phyloP scores from a whole-genome alignment of 2,797 vertebrate genomes.

The Phyllotis vaccarum region DNA sequence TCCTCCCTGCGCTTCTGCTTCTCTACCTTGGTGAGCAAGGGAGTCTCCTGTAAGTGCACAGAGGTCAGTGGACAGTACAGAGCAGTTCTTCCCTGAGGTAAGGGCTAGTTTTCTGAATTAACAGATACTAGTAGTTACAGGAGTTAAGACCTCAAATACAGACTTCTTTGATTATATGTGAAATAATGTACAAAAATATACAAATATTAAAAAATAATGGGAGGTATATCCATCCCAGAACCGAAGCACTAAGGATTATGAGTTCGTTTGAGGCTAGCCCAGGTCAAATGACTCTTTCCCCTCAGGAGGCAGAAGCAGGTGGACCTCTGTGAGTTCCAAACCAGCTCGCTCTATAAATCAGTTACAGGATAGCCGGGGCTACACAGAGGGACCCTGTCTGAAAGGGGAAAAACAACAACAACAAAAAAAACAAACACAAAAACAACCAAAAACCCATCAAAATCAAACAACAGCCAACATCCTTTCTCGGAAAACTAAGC shows the following conservation, averaged over 20 bases:
- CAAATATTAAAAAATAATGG: background rate
- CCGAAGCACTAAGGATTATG: background rate
- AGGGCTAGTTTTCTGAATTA: background rate
- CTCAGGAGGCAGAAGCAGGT: background rate
- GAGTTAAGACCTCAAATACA: background rate
- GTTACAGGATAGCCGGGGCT: background rate
- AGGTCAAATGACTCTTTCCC: background rate
- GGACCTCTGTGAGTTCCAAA: background rate
- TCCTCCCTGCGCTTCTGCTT: constrained; percentile 94
- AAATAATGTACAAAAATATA: background rate
- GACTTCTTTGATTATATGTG: background rate
- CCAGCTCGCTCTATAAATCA: no score
- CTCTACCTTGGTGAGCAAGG: constrained; percentile 88
- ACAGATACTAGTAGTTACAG: background rate
- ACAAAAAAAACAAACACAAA: no score
- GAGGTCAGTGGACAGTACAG: constrained; percentile 6
- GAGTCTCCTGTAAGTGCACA: constrained; percentile 87
- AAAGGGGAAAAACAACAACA: background rate
- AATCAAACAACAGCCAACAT: no score
- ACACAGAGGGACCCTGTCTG: background rate
- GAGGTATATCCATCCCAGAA: background rate
- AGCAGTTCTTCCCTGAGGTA: background rate
- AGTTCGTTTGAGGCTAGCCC: background rate
- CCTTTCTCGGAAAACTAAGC: no score
- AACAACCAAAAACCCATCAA: no score